phyloP scores from a whole-genome alignment of 2,113 vertebrate genomes.

The Muscicapa adusta region DNA sequence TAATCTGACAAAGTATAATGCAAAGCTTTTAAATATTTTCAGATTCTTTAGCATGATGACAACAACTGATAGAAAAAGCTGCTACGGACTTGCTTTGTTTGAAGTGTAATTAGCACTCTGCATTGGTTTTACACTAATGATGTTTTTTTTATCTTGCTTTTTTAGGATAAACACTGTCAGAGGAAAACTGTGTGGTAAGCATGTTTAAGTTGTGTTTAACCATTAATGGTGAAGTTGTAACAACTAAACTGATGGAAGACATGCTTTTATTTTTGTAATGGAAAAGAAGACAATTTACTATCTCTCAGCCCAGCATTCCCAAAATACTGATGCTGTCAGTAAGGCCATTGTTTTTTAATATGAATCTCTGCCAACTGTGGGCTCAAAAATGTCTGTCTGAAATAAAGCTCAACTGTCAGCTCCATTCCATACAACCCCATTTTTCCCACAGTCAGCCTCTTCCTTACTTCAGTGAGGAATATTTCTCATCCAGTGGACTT shows the following conservation, averaged over 20 bases:
- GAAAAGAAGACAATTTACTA: background rate
- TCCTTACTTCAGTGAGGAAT: background rate
- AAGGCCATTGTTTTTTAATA: slow-evolving; percentile 14
- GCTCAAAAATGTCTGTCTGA: slow-evolving; percentile 16
- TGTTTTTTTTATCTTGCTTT: background rate
- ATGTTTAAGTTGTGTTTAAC: background rate
- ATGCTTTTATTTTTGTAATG: background rate
- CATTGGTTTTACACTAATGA: background rate
- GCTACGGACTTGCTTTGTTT: background rate
- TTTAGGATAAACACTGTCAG: background rate
- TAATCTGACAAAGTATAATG: background rate
- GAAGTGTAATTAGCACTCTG: background rate
- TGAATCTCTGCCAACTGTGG: background rate
- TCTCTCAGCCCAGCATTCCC: background rate
- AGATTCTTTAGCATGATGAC: background rate
- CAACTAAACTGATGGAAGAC: background rate
- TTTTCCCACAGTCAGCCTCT: slow-evolving; percentile 4
- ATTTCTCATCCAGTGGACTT: background rate
- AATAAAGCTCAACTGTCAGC: slow-evolving; percentile 6
- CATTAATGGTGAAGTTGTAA: background rate
- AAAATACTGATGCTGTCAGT: slow-evolving; percentile 3
- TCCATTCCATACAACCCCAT: background rate
- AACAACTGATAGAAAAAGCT: background rate
- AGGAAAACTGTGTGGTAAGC: background rate
- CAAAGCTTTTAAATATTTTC: background rate